Evolutionary conservation across 2,888 invertebrate genomes (phyloP), one percentile per base, ranked within the genome.

Genomic region (Amphipoea lucens): DNA sequence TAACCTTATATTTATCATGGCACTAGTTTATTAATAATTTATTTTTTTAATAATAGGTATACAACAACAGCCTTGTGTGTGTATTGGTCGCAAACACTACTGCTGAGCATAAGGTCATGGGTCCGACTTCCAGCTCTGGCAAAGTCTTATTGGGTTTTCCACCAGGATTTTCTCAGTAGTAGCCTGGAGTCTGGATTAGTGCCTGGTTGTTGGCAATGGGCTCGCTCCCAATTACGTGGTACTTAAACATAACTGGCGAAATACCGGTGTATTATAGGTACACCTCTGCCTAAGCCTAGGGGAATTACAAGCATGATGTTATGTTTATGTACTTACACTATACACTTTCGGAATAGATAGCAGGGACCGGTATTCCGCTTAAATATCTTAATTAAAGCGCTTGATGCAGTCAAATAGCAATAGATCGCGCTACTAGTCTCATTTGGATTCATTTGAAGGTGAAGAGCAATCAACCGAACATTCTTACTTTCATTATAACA

Each of bases 401-500:
- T 45, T 29, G 48, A 9, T 57, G 29, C 40, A 23, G 23, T 23
- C 1, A 9, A 40, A 6, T 17, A 7, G 17, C 48, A 12, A 81
- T 77, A 77, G 86, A 77, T 68, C 1, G 45, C 74, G 76, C 68
- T 74, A 77, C 51, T 68, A 6, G 65, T 74, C 23, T 17, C 54
- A 29, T 51, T 57, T 62, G 7, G 23, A 7, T 81, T 73, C 0
- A 20, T 76, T 83, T 54, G 7, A 40, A 72, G 23, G 23, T 20
- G n/a, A 42, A 3, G 1, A 17, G 12, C 2, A n/a, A 45, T 42
- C 23, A 48, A 29, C 36, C 4, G 0, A 36, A 7, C 4, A 12
- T 36, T 45, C 17, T 51, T 12, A 36, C 45, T 62, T 48, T 60
- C 45, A 42, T 23, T 29, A 17, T 4, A 75, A 29, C 29, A 2